phyloP scores from a whole-genome alignment of 2,113 vertebrate genomes.

The Propithecus coquereli region DNA sequence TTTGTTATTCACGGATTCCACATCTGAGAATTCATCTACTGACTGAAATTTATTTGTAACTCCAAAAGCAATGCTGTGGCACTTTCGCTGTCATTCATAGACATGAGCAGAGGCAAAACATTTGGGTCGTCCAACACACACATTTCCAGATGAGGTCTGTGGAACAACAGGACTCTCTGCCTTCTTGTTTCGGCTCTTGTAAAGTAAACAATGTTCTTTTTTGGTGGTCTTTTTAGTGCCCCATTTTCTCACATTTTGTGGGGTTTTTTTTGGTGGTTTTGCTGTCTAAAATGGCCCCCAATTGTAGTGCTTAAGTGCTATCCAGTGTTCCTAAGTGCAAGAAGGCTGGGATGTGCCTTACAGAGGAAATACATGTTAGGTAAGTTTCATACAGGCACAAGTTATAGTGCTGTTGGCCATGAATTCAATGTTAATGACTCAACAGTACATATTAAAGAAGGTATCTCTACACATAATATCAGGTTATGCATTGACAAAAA shows the following conservation, averaged over 20 bases:
- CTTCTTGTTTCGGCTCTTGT: background rate
- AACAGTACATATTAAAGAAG: background rate
- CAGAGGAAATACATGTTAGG: background rate
- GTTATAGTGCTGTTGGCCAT: background rate
- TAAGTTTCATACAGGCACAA: background rate
- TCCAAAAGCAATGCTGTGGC: background rate
- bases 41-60: background rate
- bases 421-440: slow-evolving; percentile 6
- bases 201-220: background rate
- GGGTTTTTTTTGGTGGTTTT: background rate
- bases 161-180: background rate
- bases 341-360: background rate
- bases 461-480: background rate
- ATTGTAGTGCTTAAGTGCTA: background rate
- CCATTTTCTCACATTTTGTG: background rate
- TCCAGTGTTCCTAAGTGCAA: background rate
- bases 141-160: background rate
- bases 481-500: background rate
- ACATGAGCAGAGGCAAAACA: background rate
- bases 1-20: background rate
- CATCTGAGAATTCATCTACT: background rate
- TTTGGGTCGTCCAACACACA: background rate
- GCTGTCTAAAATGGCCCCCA: background rate
- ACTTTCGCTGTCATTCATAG: background rate
- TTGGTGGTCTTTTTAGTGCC: background rate